Evolutionary conservation across 2,113 vertebrate species (phyloP), one percentile per base, ranked within the genome.

Genomic region (Poeciliopsis prolifica): DNA sequence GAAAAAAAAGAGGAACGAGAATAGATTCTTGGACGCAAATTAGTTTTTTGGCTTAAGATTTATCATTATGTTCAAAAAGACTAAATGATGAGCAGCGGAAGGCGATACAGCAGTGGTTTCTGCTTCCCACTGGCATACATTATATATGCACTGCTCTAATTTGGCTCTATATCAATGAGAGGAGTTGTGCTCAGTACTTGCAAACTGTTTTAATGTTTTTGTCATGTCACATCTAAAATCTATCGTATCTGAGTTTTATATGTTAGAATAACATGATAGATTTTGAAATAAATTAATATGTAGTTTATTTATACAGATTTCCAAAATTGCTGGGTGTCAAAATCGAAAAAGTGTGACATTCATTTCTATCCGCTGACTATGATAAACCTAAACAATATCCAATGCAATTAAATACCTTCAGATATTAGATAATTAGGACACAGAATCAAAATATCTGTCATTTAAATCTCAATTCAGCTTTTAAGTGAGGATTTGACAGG

Each of bases 31-130:
- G 68, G 30, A 33, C 1, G 19, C 40, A 37, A 24, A 51, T 58
- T 72, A 67, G 10, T 42, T 37, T 72, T 33, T 65, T 35, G 63
- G 44, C 65, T 17, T 65, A 22, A 60, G 66, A 69, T 69, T 58
- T 70, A 65, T 65, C 30, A 74, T 26, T 15, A 74, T 44, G 62
- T 69, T 74, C 44, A 80, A 74, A 80, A 74, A 70, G 66, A 74
- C 61, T 74, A 44, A 64, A 69, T 69, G 48, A 76, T 69, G 67
- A 76, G 67, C 75, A 69, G 72, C 60, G 66, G 40, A 33, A 65
- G n/a, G 61, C 2, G 5, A 24, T 61, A 12, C 8, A 33, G 61
- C 44, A 48, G 37, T n/a, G 33, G 61, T 58, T 64, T 65, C 51
- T 58, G 7, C 37, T 58, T 71, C 35, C 28, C 68, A 17, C 44